Conservation (phyloP, 2,113 vertebrate genomes). For the Hylia prasina region DNA sequence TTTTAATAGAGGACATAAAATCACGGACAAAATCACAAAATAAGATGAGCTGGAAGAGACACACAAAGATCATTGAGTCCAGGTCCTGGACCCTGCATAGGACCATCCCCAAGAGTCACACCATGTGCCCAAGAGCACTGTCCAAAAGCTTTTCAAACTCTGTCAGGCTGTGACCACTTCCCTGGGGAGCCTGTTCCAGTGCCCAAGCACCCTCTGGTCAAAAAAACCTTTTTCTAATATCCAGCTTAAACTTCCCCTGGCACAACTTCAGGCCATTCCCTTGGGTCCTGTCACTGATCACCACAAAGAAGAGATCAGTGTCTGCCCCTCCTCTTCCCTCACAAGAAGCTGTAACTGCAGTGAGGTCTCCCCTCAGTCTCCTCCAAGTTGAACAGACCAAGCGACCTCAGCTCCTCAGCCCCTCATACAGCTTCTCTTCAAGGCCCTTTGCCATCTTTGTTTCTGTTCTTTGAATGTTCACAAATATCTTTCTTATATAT, state of each 20-base stretch:
- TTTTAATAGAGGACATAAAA: not conserved
- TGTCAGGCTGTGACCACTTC: not conserved
- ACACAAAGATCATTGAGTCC: not conserved
- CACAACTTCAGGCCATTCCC: not conserved
- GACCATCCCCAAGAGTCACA: not conserved
- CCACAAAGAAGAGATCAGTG: not conserved
- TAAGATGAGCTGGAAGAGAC: not conserved
- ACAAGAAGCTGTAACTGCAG: rapidly evolving
- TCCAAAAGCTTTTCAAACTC: not conserved
- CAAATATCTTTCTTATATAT: not conserved
- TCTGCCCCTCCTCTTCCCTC: not conserved
- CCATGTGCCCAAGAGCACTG: rapidly evolving
- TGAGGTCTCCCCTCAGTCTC: not conserved
- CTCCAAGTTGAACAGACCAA: not conserved
- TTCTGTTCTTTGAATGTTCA: not conserved
- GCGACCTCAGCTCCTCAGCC: not conserved
- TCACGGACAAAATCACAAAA: not conserved
- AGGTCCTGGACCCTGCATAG: not conserved
- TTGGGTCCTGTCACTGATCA: rapidly evolving
- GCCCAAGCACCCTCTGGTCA: rapidly evolving
- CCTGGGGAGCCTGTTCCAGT: not conserved
- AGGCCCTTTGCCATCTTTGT: not conserved
- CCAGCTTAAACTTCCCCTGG: rapidly evolving
- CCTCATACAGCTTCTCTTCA: not conserved
- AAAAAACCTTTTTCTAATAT: not conserved